A percentile compares a stretch with the other conserved stretches of the same genome.
Evolutionary conservation across 2,113 vertebrate genomes (phyloP).

Genomic region (Scortum barcoo): DNA sequence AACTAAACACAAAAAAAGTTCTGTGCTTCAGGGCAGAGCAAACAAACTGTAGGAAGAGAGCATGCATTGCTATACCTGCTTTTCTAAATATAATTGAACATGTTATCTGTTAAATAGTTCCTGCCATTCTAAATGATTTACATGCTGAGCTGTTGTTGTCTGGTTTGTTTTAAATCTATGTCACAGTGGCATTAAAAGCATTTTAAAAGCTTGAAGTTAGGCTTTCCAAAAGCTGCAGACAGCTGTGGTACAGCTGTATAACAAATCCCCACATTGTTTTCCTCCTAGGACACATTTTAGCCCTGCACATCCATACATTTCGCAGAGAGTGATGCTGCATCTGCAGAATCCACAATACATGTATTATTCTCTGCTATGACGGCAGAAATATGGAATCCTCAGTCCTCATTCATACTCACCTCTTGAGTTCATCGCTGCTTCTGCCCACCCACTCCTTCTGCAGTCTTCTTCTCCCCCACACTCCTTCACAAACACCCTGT

Average conservation of each 20-base stretch:
- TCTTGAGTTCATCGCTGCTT: slow-evolving; percentile 51
- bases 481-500: slow-evolving; percentile 34
- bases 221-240: neutral
- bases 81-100: neutral
- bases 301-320: slow-evolving; percentile 29
- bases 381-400: slow-evolving; percentile 34
- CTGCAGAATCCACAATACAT: slow-evolving; percentile 29
- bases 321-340: slow-evolving; percentile 42
- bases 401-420: slow-evolving; percentile 48
- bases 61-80: neutral
- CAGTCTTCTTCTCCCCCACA: slow-evolving; percentile 44
- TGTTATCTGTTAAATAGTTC: neutral
- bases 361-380: slow-evolving; percentile 40
- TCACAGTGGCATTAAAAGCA: neutral
- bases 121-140: neutral
- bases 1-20: slow-evolving; percentile 21
- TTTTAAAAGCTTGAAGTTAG: neutral
- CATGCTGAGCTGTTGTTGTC: neutral
- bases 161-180: neutral
- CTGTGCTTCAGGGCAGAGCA: slow-evolving; percentile 6
- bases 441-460: slow-evolving; percentile 46
- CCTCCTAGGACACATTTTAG: slow-evolving; percentile 21
- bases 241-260: slow-evolving; percentile 1
- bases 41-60: slow-evolving; percentile 24
- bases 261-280: slow-evolving; percentile 17